phyloP scores from a whole-genome alignment of 2,797 vertebrate species.

The Falco novaeseelandiae region DNA sequence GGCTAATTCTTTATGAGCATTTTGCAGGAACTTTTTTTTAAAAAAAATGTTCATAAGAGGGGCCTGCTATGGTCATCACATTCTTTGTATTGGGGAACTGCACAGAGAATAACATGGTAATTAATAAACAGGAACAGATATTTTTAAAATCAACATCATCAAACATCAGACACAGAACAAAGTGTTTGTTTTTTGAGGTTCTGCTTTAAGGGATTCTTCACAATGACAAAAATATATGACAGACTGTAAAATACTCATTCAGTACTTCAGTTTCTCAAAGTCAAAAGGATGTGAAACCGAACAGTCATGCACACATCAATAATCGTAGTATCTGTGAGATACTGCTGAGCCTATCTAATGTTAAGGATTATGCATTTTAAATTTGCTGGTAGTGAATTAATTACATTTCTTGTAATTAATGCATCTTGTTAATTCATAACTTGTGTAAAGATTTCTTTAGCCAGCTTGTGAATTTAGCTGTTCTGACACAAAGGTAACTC shows the following conservation, averaged over 20 bases:
- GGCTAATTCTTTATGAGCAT: neutral
- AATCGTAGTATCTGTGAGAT: neutral
- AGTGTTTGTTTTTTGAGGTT: neutral
- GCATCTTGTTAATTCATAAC: neutral
- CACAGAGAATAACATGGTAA: neutral
- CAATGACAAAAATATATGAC: neutral
- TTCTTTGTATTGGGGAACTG: neutral
- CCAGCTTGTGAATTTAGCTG: neutral
- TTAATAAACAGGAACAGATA: neutral
- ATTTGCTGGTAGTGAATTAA: neutral
- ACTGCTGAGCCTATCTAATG: neutral
- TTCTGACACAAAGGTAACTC: neutral
- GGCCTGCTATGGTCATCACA: neutral
- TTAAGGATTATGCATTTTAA: neutral
- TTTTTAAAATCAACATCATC: neutral
- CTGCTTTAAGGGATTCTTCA: neutral
- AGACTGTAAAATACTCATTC: neutral
- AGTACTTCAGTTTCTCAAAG: neutral
- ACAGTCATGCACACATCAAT: neutral
- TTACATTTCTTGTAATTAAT: neutral
- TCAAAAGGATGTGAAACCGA: neutral
- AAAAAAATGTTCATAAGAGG: neutral
- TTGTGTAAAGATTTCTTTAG: neutral
- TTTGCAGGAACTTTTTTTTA: neutral
- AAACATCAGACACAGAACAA: neutral